Evolutionary conservation across 2,113 vertebrate genomes (phyloP).

Genomic region (Platanista minor): DNA sequence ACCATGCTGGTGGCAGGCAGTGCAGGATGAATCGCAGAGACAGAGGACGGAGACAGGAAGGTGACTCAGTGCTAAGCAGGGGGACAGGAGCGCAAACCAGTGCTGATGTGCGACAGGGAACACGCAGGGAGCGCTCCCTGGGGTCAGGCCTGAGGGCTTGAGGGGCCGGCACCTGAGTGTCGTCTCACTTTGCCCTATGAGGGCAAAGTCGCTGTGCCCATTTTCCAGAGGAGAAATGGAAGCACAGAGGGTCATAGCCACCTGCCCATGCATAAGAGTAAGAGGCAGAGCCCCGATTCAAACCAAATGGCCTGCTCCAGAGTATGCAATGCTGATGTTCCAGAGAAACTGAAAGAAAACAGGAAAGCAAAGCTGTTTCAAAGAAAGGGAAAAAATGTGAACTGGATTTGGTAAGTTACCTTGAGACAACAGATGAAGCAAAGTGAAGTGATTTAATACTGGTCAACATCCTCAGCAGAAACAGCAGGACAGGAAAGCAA

Average conservation of each 20-base stretch:
- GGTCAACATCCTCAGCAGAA: background rate
- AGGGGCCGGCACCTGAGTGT: fast-evolving
- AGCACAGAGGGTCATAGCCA: background rate
- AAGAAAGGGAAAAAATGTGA: background rate
- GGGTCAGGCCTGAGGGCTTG: too few species aligned
- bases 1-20: background rate
- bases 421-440: background rate
- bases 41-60: background rate
- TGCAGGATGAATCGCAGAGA: background rate
- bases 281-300: background rate
- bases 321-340: background rate
- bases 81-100: too few species aligned
- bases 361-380: background rate
- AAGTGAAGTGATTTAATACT: background rate
- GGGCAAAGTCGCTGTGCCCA: background rate
- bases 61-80: fast-evolving
- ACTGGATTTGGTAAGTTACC: background rate
- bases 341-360: background rate
- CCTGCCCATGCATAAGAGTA: background rate
- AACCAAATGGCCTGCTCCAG: background rate
- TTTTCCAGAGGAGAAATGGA: background rate
- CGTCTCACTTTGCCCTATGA: background rate
- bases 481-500: background rate
- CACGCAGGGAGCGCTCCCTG: fast-evolving
- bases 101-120: background rate